Evolutionary conservation across 2,113 vertebrate species (phyloP), one percentile per base, ranked within the genome.

Genomic region (Lycaon pictus): DNA sequence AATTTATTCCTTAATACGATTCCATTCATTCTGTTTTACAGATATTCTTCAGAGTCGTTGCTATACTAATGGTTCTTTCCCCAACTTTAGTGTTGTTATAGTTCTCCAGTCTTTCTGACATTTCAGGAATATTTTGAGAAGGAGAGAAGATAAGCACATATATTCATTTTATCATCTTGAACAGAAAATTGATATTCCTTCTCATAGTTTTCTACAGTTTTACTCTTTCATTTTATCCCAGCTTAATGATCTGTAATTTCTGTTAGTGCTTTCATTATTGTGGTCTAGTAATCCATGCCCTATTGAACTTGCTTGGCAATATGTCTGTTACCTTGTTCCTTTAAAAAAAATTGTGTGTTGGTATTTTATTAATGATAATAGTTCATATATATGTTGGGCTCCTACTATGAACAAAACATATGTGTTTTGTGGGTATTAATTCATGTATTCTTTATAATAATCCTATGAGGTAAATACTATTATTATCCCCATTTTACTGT

Each of bases 91-190:
- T 63, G 13, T 89, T 74, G 29, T 77, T 77, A 25, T 0, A 60
- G 53, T 11, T 60, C 51, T 84, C 25, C 48, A 76, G 22, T 55
- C 25, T 89, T 90, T 90, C 58, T 95, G 58, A 84, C 35, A 67
- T 89, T 76, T 67, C 27, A 32, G 23, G 25, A 74, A 43, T 89
- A 74, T 94, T 89, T 89, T 94, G 77, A 94, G 74, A 69, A 27
- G 43, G 56, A 77, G 58, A 58, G 7, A 76, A 58, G 15, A 72
- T 89, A 62, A 89, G 55, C 3, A 83, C 3, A 32, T 32, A 55
- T n/a, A 7, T 55, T 90, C 11, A 43, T 7, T 90, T 72, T 84
- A 48, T 65, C 63, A 55, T 95, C 48, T 53, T 81, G 62, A 69
- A 60, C 4, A 80, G 62, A 11, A 60, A 60, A 20, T 69, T 93